Evolutionary conservation across 1,140 invertebrate genomes (phyloP), one percentile per base, ranked within the genome.

Genomic region (Drosophila subpulchrella): DNA sequence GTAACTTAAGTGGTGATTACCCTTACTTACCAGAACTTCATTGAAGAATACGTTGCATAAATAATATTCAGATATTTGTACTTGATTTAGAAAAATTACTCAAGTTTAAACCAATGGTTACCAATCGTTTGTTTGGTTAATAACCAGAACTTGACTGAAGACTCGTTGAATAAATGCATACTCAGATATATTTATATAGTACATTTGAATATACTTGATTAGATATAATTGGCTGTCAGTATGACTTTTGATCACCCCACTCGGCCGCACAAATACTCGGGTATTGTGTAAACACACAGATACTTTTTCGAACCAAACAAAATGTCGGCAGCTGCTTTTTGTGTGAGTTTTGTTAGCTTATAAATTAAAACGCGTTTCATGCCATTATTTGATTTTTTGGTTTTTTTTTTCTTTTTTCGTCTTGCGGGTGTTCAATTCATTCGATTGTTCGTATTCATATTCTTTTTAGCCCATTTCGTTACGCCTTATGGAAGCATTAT

Each of bases 201-300:
- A 66, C 50, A 53, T 74, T 53, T 50, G 11, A 66, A 58, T 66
- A 42, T 77, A 58, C 59, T 75, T 72, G 79, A 86, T 80, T 88
- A 80, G 74, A 68, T 89, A 77, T 89, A 88, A 88, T 89, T 88
- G 83, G 84, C 65, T 80, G 84, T 89, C 83, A 84, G 67, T 68
- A 66, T 48, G 80, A 68, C 53, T 54, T 63, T 83, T 63, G 81
- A 82, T 84, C 71, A 76, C 66, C 59, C 50, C 41, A 65, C 17
- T 44, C 56, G 41, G 41, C 15, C 34, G 34, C 13, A 51, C 62
- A 50, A 47, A 61, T 42, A 81, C 38, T 20, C 34, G 8, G 17
- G 10, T 20, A 27, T 38, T 32, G 13, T 24, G 67, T 20, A 39
- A 51, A 48, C 47, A 48, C 66, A 53, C 48, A 76, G 60, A 70